Evolutionary conservation across 30 jellyfish, hydroid and myxozoan species (phyloP).

Genomic region (Hydractinia echinata): DNA sequence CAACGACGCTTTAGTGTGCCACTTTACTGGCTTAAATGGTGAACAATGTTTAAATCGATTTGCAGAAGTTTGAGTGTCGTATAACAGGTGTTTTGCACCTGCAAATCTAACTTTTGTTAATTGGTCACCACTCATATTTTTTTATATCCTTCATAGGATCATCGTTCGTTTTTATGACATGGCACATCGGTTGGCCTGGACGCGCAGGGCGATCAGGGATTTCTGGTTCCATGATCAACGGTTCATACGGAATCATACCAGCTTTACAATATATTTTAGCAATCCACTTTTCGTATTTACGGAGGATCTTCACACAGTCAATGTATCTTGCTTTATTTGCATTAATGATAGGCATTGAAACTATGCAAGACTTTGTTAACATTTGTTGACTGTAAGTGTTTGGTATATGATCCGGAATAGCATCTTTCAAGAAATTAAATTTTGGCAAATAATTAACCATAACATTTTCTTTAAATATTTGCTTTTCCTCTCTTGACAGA

Average conservation of each 20-base stretch:
- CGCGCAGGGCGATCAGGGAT: not conserved
- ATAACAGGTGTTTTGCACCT: conserved; percentile 25
- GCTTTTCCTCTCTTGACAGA: no score
- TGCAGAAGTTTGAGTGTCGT: no score
- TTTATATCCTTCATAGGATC: conserved; percentile 25
- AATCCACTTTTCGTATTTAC: not conserved
- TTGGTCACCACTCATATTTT: conserved; percentile 14
- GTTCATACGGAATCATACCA: not conserved
- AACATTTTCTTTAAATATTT: no score
- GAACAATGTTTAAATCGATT: no score
- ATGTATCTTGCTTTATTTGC: not conserved
- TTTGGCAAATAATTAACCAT: no score
- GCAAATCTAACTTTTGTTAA: no score
- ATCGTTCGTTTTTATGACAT: not conserved
- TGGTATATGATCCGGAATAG: no score
- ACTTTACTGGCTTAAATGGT: no score
- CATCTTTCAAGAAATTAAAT: no score
- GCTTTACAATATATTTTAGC: not conserved
- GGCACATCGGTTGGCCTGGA: not conserved
- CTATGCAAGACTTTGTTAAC: not conserved
- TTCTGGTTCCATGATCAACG: not conserved
- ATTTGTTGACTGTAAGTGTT: not conserved
- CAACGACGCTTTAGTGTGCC: no score
- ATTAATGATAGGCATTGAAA: not conserved
- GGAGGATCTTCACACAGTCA: not conserved